Conservation (phyloP, 2,797 vertebrate genomes). For the Pangasius sanitwongsei region DNA sequence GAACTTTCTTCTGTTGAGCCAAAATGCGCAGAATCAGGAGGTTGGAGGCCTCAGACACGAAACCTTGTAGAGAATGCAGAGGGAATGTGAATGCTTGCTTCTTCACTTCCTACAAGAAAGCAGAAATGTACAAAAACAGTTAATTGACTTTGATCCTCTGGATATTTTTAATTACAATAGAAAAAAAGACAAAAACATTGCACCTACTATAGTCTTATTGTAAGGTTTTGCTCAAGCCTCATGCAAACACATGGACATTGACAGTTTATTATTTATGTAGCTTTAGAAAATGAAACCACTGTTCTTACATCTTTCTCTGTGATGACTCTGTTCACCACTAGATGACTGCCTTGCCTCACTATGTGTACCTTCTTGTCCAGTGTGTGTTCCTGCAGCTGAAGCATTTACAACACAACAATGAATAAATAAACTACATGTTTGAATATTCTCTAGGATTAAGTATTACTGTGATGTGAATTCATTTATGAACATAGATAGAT, state of each 20-base stretch:
- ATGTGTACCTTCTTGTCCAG: conserved; percentile 77
- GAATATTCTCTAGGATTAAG: neutral
- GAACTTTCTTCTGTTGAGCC: conserved; percentile 70
- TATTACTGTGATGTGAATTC: neutral
- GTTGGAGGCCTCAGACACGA: conserved; percentile 84
- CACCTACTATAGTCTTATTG: no score
- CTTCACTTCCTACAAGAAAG: conserved; percentile 66
- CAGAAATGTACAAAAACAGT: conserved; percentile 15
- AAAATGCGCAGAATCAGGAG: conserved; percentile 86
- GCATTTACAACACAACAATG: neutral
- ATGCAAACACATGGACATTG: neutral
- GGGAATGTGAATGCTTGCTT: conserved; percentile 65
- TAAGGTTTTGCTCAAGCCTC: neutral
- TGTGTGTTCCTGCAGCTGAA: conserved; percentile 74
- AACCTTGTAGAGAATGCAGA: conserved; percentile 68
- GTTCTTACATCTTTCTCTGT: conserved; percentile 81
- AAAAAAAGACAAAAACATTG: neutral
- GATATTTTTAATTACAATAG: neutral
- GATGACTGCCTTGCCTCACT: conserved; percentile 67
- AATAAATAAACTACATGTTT: neutral
- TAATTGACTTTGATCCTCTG: neutral
- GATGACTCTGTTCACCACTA: conserved; percentile 75
- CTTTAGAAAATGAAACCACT: neutral
- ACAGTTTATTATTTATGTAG: neutral
- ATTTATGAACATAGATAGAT: no score